These are phyloP conservation scores for Hemithea aestivaria DNA, from an alignment of 2,888 invertebrate genomes.

Conservation along the genomic window DNA sequence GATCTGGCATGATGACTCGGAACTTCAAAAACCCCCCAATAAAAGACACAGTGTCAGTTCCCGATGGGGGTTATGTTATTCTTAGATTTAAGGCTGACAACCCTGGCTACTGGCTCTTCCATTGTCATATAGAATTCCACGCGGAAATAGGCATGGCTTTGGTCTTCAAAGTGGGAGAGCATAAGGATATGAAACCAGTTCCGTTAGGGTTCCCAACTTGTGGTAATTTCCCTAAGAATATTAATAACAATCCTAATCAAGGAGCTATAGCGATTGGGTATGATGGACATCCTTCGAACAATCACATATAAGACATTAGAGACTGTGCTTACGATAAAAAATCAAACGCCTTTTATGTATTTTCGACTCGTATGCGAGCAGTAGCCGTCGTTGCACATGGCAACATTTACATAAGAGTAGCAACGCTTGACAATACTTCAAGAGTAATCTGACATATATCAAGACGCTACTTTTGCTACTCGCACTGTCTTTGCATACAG, in stretches of 20 bases:
- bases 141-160: conserved; percentile 94
- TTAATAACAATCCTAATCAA: conserved; percentile 1
- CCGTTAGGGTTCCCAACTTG: conserved; percentile 89
- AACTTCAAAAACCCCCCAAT: conserved; percentile 86
- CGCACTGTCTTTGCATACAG: no score
- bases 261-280: background rate
- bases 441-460: no score
- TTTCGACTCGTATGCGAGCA: no score
- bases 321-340: no score
- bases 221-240: conserved; percentile 46
- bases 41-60: conserved; percentile 94
- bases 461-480: no score
- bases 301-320: no score
- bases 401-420: no score
- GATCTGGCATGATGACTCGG: conserved; percentile 82
- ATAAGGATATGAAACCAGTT: conserved; percentile 84
- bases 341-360: no score
- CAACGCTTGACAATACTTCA: no score
- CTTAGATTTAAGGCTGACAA: conserved; percentile 90
- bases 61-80: conserved; percentile 93
- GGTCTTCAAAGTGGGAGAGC: conserved; percentile 90
- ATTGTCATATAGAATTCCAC: conserved; percentile 95
- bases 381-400: no score
- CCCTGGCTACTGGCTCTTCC: conserved; percentile 94
- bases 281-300: no score